Evolutionary conservation across 2,797 vertebrate species (phyloP).

Genomic region (Lacerta agilis): DNA sequence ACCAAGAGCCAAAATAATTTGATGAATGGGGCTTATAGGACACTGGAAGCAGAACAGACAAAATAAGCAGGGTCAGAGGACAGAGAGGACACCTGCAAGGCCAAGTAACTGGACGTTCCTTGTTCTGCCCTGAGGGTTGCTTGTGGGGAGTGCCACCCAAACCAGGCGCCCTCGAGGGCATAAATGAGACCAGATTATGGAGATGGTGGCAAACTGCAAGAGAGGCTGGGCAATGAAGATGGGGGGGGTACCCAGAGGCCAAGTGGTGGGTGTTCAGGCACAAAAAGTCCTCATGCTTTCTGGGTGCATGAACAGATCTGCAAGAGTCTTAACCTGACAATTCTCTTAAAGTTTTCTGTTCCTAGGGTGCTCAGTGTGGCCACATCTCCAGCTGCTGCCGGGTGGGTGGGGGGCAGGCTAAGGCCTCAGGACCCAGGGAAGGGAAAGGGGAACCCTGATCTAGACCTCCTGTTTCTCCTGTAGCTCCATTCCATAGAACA

Average conservation of each 20-base stretch:
- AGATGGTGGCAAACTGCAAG: not conserved
- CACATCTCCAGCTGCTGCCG: too few species aligned
- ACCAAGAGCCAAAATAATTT: not conserved
- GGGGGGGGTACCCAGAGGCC: not conserved
- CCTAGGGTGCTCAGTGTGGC: not conserved
- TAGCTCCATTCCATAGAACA: not conserved
- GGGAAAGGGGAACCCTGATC: not conserved
- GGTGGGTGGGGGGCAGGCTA: too few species aligned
- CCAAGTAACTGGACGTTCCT: not conserved
- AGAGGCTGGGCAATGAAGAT: not conserved
- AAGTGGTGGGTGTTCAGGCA: not conserved
- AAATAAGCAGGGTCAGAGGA: not conserved
- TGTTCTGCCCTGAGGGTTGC: not conserved
- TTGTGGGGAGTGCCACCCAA: not conserved
- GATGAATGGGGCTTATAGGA: not conserved
- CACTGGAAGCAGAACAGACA: too few species aligned
- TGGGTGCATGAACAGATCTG: too few species aligned
- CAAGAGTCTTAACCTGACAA: not conserved
- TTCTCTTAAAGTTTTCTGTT: not conserved
- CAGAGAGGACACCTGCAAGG: too few species aligned
- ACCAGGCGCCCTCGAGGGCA: too few species aligned
- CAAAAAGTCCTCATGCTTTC: not conserved
- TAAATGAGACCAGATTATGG: not conserved
- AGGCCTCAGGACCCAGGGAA: not conserved
- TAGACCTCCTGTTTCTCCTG: not conserved